Conservation (phyloP, 2,113 vertebrate species). For the Tenrec ecaudatus region DNA sequence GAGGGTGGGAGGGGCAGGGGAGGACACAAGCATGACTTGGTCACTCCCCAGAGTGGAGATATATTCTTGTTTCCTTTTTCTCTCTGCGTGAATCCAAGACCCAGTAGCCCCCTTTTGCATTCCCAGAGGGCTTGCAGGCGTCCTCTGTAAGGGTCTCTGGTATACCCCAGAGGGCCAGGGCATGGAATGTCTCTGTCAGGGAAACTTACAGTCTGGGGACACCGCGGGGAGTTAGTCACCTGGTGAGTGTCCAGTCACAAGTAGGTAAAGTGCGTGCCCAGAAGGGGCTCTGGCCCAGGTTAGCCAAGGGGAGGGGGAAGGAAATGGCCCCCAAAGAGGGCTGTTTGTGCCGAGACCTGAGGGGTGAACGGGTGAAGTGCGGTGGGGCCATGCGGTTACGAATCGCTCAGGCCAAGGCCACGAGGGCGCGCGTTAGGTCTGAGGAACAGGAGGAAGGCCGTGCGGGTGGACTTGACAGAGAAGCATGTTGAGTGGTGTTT, state of each 20-base stretch:
- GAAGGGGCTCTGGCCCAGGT: not conserved
- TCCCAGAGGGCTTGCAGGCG: no score
- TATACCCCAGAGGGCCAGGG: not conserved
- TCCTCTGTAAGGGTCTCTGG: not conserved
- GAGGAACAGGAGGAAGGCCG: not conserved
- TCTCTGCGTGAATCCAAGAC: not conserved
- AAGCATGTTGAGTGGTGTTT: no score
- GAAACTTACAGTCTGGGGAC: not conserved
- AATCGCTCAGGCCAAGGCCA: not conserved
- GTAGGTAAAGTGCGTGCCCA: no score
- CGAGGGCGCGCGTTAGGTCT: not conserved
- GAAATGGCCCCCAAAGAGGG: not conserved
- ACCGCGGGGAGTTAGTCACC: rapidly evolving
- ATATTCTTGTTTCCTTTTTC: not conserved
- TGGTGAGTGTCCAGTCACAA: not conserved
- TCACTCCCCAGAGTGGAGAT: not conserved
- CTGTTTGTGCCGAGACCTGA: not conserved
- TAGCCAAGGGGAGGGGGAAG: no score
- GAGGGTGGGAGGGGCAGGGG: not conserved
- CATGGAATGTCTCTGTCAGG: not conserved
- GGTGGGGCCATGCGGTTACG: not conserved
- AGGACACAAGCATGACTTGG: not conserved
- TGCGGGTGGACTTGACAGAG: not conserved
- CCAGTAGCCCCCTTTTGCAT: not conserved
- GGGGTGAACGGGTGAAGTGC: not conserved